phyloP scores from a whole-genome alignment of 2,888 invertebrate genomes.

The Lasioglossum leucozonium region DNA sequence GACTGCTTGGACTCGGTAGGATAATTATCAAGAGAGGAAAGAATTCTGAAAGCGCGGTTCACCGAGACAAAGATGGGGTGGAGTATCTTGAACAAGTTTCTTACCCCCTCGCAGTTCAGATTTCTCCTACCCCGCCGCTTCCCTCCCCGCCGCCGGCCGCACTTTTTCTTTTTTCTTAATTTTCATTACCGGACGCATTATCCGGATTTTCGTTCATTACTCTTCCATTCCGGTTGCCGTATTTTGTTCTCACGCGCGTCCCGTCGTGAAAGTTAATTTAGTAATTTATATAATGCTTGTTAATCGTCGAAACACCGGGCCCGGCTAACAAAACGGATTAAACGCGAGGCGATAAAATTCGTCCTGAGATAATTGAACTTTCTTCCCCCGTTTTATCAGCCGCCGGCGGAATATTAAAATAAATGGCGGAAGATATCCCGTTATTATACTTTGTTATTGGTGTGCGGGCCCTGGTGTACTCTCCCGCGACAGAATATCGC shows the following conservation, averaged over 20 bases:
- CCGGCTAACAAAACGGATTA: conserved; percentile 23
- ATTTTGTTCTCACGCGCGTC: background rate
- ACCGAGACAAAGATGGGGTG: conserved; percentile 76
- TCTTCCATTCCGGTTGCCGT: conserved; percentile 27
- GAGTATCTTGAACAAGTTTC: conserved; percentile 52
- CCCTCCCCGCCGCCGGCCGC: conserved; percentile 9
- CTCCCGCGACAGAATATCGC: conserved; percentile 41
- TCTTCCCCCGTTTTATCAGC: conserved; percentile 17
- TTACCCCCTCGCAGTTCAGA: conserved; percentile 31
- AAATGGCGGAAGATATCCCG: conserved; percentile 69
- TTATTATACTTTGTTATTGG: conserved; percentile 62
- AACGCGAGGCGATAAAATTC: conserved; percentile 29
- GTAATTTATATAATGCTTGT: conserved; percentile 5
- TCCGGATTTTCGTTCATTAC: conserved; percentile 16
- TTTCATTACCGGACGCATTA: conserved; percentile 60
- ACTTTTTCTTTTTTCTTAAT: conserved; percentile 35
- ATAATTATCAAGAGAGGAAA: conserved; percentile 82
- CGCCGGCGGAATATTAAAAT: conserved; percentile 66
- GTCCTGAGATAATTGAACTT: conserved; percentile 17
- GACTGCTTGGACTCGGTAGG: conserved; percentile 78
- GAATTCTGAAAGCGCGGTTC: conserved; percentile 78
- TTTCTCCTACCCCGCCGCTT: conserved; percentile 28
- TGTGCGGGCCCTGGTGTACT: conserved; percentile 23
- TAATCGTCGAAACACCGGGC: conserved; percentile 57
- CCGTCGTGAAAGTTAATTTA: background rate